These are phyloP conservation scores for Poecilia velifera DNA, from an alignment of 2,797 vertebrate genomes.

Conservation along the genomic window DNA sequence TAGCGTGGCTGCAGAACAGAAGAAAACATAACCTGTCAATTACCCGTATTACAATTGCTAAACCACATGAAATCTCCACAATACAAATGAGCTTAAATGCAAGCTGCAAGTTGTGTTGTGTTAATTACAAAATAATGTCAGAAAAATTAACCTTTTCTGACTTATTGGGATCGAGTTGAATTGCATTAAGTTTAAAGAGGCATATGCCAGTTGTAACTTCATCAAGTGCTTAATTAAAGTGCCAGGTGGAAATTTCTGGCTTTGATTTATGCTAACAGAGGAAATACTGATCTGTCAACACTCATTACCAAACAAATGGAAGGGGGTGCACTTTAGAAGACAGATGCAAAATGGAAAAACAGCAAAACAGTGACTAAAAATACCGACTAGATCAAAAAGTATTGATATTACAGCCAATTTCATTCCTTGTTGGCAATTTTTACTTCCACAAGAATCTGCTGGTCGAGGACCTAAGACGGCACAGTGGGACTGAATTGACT, in stretches of 20 bases:
- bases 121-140: conserved; percentile 48
- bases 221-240: conserved; percentile 48
- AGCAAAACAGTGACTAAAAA: not conserved
- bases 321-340: conserved; percentile 20
- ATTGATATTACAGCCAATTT: conserved; percentile 3
- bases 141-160: conserved; percentile 45
- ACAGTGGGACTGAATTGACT: conserved; percentile 47
- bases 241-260: conserved; percentile 47
- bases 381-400: conserved; percentile 12
- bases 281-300: conserved; percentile 45
- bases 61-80: conserved; percentile 44
- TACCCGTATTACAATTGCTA: conserved; percentile 53
- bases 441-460: conserved; percentile 21
- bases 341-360: conserved; percentile 24
- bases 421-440: conserved; percentile 16
- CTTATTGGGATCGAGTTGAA: conserved; percentile 35
- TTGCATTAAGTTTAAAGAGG: conserved; percentile 32
- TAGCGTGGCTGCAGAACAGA: conserved; percentile 47
- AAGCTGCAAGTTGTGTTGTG: conserved; percentile 35
- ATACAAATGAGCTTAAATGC: conserved; percentile 46
- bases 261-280: conserved; percentile 44
- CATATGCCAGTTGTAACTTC: conserved; percentile 34
- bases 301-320: conserved; percentile 44
- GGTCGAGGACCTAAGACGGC: conserved; percentile 35
- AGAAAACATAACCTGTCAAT: conserved; percentile 76